A percentile compares a stretch with the other conserved stretches of the same genome.
phyloP scores from a whole-genome alignment of 1,140 invertebrate species.

The Ericerus pela region DNA sequence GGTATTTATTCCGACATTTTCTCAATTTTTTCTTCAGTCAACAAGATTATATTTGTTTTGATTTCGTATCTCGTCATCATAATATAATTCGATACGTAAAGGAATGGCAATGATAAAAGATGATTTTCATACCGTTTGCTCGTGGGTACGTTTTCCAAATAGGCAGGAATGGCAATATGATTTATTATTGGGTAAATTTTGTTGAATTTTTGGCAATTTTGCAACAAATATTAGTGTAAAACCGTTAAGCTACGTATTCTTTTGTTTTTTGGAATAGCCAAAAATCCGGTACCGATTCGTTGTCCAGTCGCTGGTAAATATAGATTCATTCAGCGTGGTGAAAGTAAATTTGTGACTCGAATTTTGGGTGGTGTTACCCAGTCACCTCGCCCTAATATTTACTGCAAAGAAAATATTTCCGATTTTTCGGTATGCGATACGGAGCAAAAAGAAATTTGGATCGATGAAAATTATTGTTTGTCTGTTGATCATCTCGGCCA shows the following conservation, averaged over 20 bases:
- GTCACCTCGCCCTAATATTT: conserved; percentile 77
- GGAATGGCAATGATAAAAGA: conserved; percentile 79
- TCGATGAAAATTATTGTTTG: conserved; percentile 90
- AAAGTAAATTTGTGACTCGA: conserved; percentile 75
- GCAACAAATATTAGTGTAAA: too few relatives aligned
- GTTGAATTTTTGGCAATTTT: conserved; percentile 6
- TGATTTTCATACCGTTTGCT: conserved; percentile 80
- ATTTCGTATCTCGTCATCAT: conserved; percentile 88
- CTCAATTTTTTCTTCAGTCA: conserved; percentile 54
- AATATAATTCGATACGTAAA: conserved; percentile 86
- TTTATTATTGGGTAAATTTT: conserved; percentile 49
- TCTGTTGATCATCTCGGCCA: conserved; percentile 87
- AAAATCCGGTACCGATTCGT: conserved; percentile 78
- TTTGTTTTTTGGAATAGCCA: too few relatives aligned
- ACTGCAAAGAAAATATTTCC: conserved; percentile 85
- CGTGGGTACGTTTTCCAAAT: conserved; percentile 82
- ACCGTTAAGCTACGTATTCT: too few relatives aligned
- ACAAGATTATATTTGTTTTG: conserved; percentile 93
- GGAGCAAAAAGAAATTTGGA: conserved; percentile 81
- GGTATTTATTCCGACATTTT: too few relatives aligned
- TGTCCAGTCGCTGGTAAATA: conserved; percentile 95
- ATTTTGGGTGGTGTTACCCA: conserved; percentile 88
- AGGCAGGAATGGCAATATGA: conserved; percentile 76
- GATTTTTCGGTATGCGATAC: conserved; percentile 87
- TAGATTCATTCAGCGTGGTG: conserved; percentile 76